phyloP scores from a whole-genome alignment of 2,888 invertebrate species.

The Mesopsocus fuscifrons region DNA sequence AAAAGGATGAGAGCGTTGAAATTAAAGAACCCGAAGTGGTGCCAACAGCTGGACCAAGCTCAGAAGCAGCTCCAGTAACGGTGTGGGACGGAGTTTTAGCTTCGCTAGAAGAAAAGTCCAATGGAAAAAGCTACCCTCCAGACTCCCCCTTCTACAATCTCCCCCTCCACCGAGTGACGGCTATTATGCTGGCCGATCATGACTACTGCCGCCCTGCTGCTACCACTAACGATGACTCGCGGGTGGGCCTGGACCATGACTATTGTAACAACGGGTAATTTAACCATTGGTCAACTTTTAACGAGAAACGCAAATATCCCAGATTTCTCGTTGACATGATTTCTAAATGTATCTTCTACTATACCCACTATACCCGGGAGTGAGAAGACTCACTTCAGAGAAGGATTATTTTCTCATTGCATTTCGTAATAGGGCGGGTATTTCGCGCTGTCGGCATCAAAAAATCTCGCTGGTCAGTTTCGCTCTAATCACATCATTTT shows the following conservation, averaged over 20 bases:
- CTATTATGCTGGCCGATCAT: slow-evolving; percentile 17
- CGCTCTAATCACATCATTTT: no score
- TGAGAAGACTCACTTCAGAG: not conserved
- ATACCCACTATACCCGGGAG: not conserved
- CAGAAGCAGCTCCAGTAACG: no score
- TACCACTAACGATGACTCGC: slow-evolving; percentile 23
- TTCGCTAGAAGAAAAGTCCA: not conserved
- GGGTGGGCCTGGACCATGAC: slow-evolving; percentile 26
- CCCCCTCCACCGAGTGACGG: slow-evolving; percentile 12
- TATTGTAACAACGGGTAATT: slow-evolving; percentile 21
- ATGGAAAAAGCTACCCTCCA: slow-evolving; percentile 9
- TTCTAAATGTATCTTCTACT: not conserved
- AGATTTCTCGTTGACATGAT: not conserved
- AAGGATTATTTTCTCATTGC: no score
- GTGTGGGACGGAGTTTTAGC: not conserved
- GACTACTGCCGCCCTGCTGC: slow-evolving; percentile 17
- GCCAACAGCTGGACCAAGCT: no score
- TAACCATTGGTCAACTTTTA: no score
- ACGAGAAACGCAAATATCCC: no score
- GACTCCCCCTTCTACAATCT: slow-evolving; percentile 10
- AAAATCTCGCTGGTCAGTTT: no score
- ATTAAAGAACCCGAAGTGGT: no score
- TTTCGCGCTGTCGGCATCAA: no score
- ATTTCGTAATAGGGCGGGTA: no score
- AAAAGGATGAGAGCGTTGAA: no score